These are phyloP conservation scores for Hydractinia symbiolongicarpus DNA, from an alignment of 30 jellyfish, hydroid and myxozoan genomes.

Conservation along the genomic window DNA sequence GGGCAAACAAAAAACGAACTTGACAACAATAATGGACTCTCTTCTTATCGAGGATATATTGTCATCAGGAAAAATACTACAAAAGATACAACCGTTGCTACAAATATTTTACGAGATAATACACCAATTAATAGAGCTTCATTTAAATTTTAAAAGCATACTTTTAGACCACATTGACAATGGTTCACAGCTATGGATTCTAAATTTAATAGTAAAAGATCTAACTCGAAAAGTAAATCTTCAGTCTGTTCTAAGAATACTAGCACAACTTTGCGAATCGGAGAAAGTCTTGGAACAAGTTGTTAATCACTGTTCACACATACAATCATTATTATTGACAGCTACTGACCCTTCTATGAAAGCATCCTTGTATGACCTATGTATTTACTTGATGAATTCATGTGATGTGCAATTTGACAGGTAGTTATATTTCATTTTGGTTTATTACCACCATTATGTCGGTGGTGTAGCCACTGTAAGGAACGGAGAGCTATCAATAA, in stretches of 20 bases:
- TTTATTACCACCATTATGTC: too few relatives aligned
- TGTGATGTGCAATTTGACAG: too few relatives aligned
- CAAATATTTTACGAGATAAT: neutral
- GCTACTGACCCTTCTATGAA: neutral
- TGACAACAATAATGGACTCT: too few relatives aligned
- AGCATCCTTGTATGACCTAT: neutral
- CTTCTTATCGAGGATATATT: neutral
- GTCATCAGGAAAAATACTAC: neutral
- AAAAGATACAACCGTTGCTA: constrained; percentile 18
- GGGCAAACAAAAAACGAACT: too few relatives aligned
- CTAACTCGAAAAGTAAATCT: constrained; percentile 7
- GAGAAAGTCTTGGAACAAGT: constrained; percentile 4
- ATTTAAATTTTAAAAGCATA: neutral
- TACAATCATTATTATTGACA: neutral
- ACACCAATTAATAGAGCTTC: neutral
- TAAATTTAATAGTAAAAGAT: constrained; percentile 5
- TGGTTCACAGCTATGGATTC: neutral
- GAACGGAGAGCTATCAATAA: too few relatives aligned
- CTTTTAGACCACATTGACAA: neutral
- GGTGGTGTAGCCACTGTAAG: too few relatives aligned
- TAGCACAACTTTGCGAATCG: neutral
- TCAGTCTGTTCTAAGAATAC: constrained; percentile 1
- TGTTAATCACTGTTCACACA: neutral
- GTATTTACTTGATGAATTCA: neutral
- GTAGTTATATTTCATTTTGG: too few relatives aligned